Evolutionary conservation across 2,113 vertebrate species (phyloP), one percentile per base, ranked within the genome.

Genomic region (Malurus elegans): DNA sequence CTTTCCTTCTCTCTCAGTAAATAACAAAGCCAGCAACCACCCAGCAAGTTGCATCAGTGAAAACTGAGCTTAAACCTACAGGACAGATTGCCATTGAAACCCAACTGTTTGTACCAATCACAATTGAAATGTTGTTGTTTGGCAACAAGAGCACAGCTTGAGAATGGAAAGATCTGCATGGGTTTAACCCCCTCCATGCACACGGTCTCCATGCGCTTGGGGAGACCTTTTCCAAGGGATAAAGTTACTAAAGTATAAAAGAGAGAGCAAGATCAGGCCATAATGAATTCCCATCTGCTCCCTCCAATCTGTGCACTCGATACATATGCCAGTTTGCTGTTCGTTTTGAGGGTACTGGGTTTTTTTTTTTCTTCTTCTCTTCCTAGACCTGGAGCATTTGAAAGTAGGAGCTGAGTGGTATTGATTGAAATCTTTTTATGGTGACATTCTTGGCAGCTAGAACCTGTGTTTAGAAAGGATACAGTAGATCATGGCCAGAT

Each of bases 111-210:
- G 88, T 94, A 95, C 92, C 88, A 95, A 66, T 93, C 92, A 66
- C 96, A 96, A 45, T 96, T 92, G 94, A 91, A 97, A 96, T 96
- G 96, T 97, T 97, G 88, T 93, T 96, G 95, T 92, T 96, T 93
- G 93, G 93, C 94, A 90, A 94, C 82, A 95, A 88, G 92, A 96
- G 58, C 65, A 12, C 75, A 88, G 93, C 92, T 92, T 95, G 79
- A 94, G 86, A 78, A 86, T 93, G 90, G 90, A 71, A 72, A 79
- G 79, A 93, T 86, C 65, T 84, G 75, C 82, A 67, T 90, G 82
- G 86, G 72, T 80, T 90, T 96, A 96, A 96, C 92, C 92, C 90
- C 57, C 92, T 93, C 82, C 3, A 0, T 44, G 40, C 36, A 32
- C 10, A 7, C 1, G 0, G n/a, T 78, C 90, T 67, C 60, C 85